Base-by-base conservation (phyloP, 2,888 invertebrate genomes). In the Iphiclides podalirius region DNA sequence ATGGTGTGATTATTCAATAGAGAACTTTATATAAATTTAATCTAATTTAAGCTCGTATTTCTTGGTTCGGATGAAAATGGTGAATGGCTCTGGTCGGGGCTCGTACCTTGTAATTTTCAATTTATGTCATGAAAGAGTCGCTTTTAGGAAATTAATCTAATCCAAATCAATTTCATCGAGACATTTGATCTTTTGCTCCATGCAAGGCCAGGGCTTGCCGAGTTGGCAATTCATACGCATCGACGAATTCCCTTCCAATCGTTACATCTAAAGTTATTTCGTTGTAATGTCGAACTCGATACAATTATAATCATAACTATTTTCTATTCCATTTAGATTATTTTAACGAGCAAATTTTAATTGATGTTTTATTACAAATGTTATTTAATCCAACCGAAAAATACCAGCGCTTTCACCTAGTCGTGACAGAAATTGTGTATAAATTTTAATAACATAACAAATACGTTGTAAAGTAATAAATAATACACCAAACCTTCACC, bases 131-230 rank as follows among this genome's bases (percentile, higher is more conserved):
- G 23, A 43, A 23, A 12, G 33, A 2, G 16, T 7, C 12, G 48
- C 48, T 48, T 48, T 33, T 23, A 38, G 23, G 14, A 37, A 48
- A 49, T 49, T 43, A 49, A 37, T 48, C 37, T 42, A 48, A 48
- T 48, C 37, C 16, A 33, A 43, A 42, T 43, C 43, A 38, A 49
- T 43, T 49, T 49, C 34, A 9, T 12, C 33, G 36, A 43, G 38
- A 49, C 37, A 49, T 38, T 43, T n/a, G 20, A 20, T 43, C 37
- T 37, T 48, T 37, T 48, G 42, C 37, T 33, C 42, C 33, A 20
- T 33, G 38, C 23, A 16, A 43, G 15, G 14, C 40, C 23, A 38
- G n/a, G 42, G 37, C 31, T 26, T 42, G 37, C 20, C 14, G 23
- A 37, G 15, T 33, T 37, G 41, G 17, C 4, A 38, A 34, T 43